Conservation (phyloP, 2,888 invertebrate genomes). For the Lasioglossum oenotherae region DNA sequence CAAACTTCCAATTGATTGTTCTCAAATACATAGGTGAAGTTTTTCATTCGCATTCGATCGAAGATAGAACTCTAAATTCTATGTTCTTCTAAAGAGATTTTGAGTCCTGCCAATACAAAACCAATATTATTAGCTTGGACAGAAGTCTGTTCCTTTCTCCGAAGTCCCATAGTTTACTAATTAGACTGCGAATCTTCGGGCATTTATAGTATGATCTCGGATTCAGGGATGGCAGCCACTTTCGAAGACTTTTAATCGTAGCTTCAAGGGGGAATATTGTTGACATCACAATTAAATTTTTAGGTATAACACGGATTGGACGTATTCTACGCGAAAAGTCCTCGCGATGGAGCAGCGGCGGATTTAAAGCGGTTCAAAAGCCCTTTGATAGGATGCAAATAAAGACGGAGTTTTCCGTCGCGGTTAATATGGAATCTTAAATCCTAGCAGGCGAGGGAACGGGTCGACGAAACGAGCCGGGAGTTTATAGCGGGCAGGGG, state of each 20-base stretch:
- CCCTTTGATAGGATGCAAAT: constrained; percentile 61
- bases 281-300: constrained; percentile 45
- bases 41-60: not conserved
- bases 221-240: not conserved
- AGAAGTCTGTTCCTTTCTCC: not conserved
- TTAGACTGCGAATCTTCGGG: not conserved
- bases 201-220: not conserved
- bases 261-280: constrained; percentile 13
- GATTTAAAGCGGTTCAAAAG: constrained; percentile 55
- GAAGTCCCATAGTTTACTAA: not conserved
- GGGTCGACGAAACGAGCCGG: not conserved
- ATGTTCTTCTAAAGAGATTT: not conserved
- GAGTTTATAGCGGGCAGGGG: constrained; percentile 6
- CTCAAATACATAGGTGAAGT: not conserved
- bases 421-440: constrained; percentile 64
- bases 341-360: not conserved
- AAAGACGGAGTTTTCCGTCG: constrained; percentile 51
- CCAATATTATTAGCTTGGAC: not conserved
- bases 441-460: constrained; percentile 38
- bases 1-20: not conserved
- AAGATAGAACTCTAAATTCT: not conserved
- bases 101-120: not conserved
- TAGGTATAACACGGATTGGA: constrained; percentile 33
- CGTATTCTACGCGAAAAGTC: constrained; percentile 31
- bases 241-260: constrained; percentile 36